Conservation (phyloP, 1,140 invertebrate species). For the Drosophila equinoxialis region DNA sequence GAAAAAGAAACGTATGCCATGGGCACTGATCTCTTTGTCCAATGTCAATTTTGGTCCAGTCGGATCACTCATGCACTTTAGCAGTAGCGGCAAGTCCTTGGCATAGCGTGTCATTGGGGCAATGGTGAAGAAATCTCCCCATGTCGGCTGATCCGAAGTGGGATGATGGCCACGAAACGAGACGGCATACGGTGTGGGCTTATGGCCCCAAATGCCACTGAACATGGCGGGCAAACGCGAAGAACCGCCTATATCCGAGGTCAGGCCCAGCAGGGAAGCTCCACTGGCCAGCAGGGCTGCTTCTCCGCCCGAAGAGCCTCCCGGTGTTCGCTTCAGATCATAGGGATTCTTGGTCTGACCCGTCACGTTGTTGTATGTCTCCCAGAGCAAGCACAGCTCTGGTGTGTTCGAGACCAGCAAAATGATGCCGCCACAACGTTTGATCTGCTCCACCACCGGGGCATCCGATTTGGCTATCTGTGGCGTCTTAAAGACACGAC, state of each 20-base stretch:
- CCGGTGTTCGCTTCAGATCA: slow-evolving; percentile 88
- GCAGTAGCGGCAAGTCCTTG: slow-evolving; percentile 89
- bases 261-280: slow-evolving; percentile 91
- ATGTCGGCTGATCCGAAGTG: slow-evolving; percentile 84
- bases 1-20: slow-evolving; percentile 90
- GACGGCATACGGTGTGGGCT: slow-evolving; percentile 87
- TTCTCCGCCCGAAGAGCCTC: slow-evolving; percentile 92
- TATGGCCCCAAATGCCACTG: slow-evolving; percentile 93
- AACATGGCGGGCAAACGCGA: slow-evolving; percentile 93
- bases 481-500: slow-evolving; percentile 83
- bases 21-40: slow-evolving; percentile 86
- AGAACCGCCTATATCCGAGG: slow-evolving; percentile 93
- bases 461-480: slow-evolving; percentile 88
- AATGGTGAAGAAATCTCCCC: slow-evolving; percentile 87
- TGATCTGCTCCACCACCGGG: slow-evolving; percentile 87
- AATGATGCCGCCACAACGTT: slow-evolving; percentile 92
- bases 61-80: slow-evolving; percentile 87
- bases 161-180: slow-evolving; percentile 86
- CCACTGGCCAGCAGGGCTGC: slow-evolving; percentile 88
- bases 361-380: slow-evolving; percentile 93
- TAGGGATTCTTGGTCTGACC: slow-evolving; percentile 96
- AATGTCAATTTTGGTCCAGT: slow-evolving; percentile 85
- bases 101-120: slow-evolving; percentile 94
- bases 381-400: slow-evolving; percentile 95
- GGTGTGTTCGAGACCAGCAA: slow-evolving; percentile 94